phyloP scores from a whole-genome alignment of 2,888 invertebrate genomes.

The Lucinisca nassula region DNA sequence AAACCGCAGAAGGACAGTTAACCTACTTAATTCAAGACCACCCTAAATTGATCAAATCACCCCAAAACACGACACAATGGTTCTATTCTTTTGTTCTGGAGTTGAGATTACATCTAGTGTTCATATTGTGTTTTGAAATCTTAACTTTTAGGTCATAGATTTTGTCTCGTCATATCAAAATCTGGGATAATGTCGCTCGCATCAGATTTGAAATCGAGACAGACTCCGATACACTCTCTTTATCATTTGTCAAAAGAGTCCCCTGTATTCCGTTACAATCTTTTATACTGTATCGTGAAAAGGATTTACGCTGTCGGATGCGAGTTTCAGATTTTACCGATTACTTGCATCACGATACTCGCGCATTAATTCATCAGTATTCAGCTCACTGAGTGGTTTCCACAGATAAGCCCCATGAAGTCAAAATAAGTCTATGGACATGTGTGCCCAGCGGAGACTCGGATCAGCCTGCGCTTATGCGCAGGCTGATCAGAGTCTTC shows the following conservation, averaged over 20 bases:
- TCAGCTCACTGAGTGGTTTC: background rate
- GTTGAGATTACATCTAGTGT: background rate
- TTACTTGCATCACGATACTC: background rate
- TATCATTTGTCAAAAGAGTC: background rate
- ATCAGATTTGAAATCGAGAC: background rate
- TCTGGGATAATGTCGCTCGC: background rate
- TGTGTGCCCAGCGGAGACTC: too few species aligned
- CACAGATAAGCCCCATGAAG: too few species aligned
- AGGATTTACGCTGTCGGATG: constrained; percentile 17
- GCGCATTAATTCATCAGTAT: background rate
- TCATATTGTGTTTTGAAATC: background rate
- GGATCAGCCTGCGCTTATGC: too few species aligned
- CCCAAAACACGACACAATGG: background rate
- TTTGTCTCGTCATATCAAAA: constrained; percentile 2
- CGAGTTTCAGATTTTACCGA: constrained; percentile 10
- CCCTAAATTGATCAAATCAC: constrained; percentile 2
- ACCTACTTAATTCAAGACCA: constrained; percentile 7
- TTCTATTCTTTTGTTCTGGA: background rate
- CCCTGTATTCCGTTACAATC: constrained; percentile 2
- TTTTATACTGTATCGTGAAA: constrained; percentile 7
- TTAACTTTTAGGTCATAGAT: background rate
- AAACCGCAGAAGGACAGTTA: background rate
- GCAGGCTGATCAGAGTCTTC: too few species aligned
- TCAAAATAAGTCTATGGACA: too few species aligned
- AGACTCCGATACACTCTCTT: background rate